Evolutionary conservation across 2,888 invertebrate species (phyloP).

Genomic region (Gonocerus acuteangulatus): DNA sequence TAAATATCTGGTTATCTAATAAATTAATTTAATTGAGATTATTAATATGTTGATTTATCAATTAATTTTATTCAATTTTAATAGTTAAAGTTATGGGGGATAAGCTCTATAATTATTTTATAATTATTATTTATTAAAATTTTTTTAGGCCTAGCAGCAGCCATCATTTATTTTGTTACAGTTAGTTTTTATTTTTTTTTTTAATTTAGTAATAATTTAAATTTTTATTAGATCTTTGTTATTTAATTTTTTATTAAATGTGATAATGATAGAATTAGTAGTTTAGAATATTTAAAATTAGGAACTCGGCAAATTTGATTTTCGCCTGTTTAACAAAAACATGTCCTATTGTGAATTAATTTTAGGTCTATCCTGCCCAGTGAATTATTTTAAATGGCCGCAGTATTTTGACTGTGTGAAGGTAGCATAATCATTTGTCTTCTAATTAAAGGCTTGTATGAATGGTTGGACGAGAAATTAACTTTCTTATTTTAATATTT

Average conservation of each 20-base stretch:
- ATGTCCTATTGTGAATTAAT: constrained; percentile 57
- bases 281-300: constrained; percentile 45
- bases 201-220: too few relatives aligned
- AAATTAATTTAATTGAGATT: constrained; percentile 8
- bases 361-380: constrained; percentile 65
- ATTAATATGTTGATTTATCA: neutral
- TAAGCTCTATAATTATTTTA: neutral
- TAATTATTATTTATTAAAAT: neutral
- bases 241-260: neutral
- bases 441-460: constrained; percentile 72
- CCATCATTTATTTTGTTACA: constrained; percentile 1
- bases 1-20: constrained; percentile 14
- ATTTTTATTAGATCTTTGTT: too few relatives aligned
- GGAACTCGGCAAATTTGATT: constrained; percentile 58
- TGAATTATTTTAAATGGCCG: constrained; percentile 64
- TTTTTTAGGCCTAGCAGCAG: neutral
- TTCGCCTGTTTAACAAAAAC: constrained; percentile 68
- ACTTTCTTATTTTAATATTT: constrained; percentile 53
- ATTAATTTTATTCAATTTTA: neutral
- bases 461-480: constrained; percentile 47
- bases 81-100: neutral
- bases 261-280: constrained; percentile 20
- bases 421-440: constrained; percentile 74
- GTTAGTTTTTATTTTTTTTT: neutral
- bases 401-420: constrained; percentile 71